phyloP scores from a whole-genome alignment of 2,113 vertebrate species.

The Rhea americana region DNA sequence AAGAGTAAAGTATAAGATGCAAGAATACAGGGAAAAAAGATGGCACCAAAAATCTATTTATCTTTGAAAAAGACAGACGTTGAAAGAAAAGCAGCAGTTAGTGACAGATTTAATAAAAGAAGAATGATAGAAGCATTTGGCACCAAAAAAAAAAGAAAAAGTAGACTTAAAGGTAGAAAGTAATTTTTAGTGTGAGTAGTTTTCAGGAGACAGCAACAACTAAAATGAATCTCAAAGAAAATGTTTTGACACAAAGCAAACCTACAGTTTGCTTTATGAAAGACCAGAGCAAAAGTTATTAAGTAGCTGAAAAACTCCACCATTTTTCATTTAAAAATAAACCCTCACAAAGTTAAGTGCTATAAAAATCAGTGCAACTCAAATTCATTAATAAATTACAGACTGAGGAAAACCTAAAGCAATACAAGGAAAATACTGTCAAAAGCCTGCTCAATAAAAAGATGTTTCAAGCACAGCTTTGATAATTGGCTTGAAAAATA shows the following conservation, averaged over 20 bases:
- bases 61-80: neutral
- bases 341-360: accelerated
- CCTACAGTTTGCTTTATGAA: neutral
- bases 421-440: neutral
- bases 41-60: neutral
- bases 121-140: neutral
- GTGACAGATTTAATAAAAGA: neutral
- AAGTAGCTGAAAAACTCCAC: neutral
- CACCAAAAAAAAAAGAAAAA: too few species aligned
- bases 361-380: accelerated
- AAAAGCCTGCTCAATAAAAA: accelerated
- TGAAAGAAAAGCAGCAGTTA: neutral
- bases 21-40: neutral
- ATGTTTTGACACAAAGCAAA: neutral
- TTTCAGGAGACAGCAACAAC: neutral
- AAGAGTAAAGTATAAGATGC: accelerated
- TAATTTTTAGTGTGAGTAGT: neutral
- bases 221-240: neutral
- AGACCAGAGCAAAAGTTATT: neutral
- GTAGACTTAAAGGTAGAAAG: neutral
- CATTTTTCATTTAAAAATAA: accelerated
- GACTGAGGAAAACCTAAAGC: neutral
- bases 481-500: neutral
- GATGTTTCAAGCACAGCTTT: neutral
- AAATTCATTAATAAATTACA: neutral